phyloP scores from a whole-genome alignment of 2,888 invertebrate species.

The Isoperla grammatica region DNA sequence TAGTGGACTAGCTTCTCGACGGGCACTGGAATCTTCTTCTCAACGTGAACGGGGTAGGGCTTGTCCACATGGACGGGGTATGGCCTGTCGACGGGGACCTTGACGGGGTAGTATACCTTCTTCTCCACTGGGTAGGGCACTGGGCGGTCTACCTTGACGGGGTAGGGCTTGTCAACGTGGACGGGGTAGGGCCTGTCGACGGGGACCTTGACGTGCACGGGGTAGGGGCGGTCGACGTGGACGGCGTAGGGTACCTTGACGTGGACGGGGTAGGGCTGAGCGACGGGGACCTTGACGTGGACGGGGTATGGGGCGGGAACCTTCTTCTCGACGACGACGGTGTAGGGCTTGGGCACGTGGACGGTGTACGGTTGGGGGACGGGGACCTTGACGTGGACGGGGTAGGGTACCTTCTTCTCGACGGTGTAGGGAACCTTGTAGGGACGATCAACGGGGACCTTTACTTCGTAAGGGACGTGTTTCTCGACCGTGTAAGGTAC shows the following conservation, averaged over 20 bases:
- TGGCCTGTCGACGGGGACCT: constrained; percentile 19
- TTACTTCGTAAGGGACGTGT: constrained; percentile 52
- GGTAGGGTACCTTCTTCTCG: constrained; percentile 27
- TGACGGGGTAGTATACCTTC: constrained; percentile 46
- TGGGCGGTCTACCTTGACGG: constrained; percentile 18
- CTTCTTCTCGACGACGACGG: constrained; percentile 59
- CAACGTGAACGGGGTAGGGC: constrained; percentile 38
- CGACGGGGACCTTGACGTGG: constrained; percentile 58
- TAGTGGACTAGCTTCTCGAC: constrained; percentile 58
- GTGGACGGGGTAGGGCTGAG: constrained; percentile 25
- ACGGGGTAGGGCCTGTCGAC: constrained; percentile 20
- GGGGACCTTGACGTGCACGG: constrained; percentile 45
- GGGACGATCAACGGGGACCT: constrained; percentile 20
- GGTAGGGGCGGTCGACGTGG: constrained; percentile 40
- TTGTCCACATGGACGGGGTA: constrained; percentile 49
- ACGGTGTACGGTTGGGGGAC: constrained; percentile 41
- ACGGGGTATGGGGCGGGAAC: constrained; percentile 57
- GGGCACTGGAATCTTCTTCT: constrained; percentile 52
- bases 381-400: constrained; percentile 24
- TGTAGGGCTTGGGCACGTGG: constrained; percentile 56
- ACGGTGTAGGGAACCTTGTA: constrained; percentile 27
- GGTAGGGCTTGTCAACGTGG: constrained; percentile 22
- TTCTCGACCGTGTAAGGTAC: constrained; percentile 47
- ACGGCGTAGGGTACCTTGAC: constrained; percentile 60
- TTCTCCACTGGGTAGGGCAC: constrained; percentile 27